These are phyloP conservation scores for Disparrhopalites patrizii DNA, from an alignment of 2,888 invertebrate genomes.

Conservation along the genomic window DNA sequence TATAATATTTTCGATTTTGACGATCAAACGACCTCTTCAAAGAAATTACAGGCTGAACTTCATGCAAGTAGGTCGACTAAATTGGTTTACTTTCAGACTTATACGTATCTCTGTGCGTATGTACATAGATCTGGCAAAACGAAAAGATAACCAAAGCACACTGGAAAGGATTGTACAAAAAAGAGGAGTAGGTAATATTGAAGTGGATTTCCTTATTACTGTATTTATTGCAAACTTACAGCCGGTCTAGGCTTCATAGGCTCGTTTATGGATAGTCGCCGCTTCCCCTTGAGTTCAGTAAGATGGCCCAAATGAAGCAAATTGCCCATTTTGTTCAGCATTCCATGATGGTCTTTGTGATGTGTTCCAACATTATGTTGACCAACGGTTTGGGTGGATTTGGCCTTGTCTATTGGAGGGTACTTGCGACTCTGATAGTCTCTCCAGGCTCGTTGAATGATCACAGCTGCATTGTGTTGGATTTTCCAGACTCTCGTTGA, in stretches of 20 bases:
- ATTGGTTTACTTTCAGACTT: too few species aligned
- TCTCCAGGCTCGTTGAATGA: slow-evolving; percentile 75
- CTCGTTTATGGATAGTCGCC: slow-evolving; percentile 26
- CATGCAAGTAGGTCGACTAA: too few species aligned
- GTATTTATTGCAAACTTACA: too few species aligned
- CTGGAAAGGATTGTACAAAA: too few species aligned
- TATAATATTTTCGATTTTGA: neutral
- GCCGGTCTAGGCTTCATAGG: slow-evolving; percentile 13
- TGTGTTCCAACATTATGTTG: slow-evolving; percentile 17
- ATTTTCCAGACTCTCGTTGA: slow-evolving; percentile 93
- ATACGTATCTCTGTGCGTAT: too few species aligned
- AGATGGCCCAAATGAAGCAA: slow-evolving; percentile 40
- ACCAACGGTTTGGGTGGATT: slow-evolving; percentile 43
- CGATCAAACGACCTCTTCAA: too few species aligned
- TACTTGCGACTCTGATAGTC: slow-evolving; percentile 55
- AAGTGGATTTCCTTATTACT: too few species aligned
- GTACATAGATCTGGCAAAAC: too few species aligned
- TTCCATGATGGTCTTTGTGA: slow-evolving; percentile 32
- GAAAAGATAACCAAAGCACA: too few species aligned
- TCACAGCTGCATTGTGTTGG: slow-evolving; percentile 89
- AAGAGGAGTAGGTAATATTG: too few species aligned
- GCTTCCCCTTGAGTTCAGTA: slow-evolving; percentile 10
- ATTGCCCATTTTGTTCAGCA: slow-evolving; percentile 47
- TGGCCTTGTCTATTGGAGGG: slow-evolving; percentile 41
- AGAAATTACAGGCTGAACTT: too few species aligned